phyloP scores from a whole-genome alignment of 2,113 vertebrate species.

The Phaethon lepturus region DNA sequence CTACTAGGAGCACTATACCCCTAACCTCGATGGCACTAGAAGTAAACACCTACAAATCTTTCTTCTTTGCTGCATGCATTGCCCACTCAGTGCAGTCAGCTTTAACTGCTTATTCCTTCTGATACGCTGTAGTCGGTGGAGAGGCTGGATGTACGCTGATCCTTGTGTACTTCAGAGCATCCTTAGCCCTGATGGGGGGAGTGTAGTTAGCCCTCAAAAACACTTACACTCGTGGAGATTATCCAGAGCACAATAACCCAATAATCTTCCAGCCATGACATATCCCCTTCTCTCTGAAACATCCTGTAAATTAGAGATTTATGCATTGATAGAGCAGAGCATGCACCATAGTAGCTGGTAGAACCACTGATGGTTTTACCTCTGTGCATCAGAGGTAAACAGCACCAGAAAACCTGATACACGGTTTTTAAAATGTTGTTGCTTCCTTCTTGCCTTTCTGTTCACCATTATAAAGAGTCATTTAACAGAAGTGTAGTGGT shows the following conservation, averaged over 20 bases:
- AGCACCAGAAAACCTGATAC: neutral
- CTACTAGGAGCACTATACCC: neutral
- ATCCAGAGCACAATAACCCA: neutral
- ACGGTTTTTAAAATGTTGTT: neutral
- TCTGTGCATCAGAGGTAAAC: neutral
- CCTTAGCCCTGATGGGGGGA: neutral
- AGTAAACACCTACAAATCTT: neutral
- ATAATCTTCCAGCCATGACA: neutral
- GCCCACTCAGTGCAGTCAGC: neutral
- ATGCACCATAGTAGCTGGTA: fast-evolving
- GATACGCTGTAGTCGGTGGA: neutral
- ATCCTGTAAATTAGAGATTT: neutral
- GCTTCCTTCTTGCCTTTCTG: neutral
- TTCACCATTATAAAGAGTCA: neutral
- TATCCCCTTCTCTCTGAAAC: neutral
- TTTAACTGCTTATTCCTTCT: neutral
- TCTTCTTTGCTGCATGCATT: neutral
- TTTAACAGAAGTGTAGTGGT: neutral
- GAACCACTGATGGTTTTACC: neutral
- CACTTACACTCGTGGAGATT: fast-evolving
- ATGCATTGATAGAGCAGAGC: no score
- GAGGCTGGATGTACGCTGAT: neutral
- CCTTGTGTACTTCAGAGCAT: neutral
- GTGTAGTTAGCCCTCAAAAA: neutral
- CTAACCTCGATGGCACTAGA: neutral